phyloP scores from a whole-genome alignment of 2,888 invertebrate species.

The Archips xylosteana region DNA sequence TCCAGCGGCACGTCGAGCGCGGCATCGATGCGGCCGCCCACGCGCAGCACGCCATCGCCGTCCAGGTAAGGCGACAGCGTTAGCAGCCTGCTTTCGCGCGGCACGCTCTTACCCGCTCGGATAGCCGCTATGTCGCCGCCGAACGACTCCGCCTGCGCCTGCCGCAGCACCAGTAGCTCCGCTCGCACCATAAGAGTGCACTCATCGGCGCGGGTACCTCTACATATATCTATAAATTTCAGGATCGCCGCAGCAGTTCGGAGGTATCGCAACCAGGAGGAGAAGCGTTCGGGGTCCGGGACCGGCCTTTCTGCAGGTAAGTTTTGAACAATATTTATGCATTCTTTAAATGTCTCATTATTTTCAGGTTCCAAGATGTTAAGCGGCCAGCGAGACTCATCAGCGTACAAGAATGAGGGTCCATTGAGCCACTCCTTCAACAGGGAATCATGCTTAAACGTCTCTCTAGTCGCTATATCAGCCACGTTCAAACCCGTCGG shows the following conservation, averaged over 20 bases:
- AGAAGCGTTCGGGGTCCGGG: constrained; percentile 37
- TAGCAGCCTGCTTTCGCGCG: constrained; percentile 25
- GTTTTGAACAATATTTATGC: not conserved
- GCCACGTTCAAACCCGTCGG: constrained; percentile 1
- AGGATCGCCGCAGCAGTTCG: constrained; percentile 20
- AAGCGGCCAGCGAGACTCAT: not conserved
- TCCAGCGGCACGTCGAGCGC: constrained; percentile 23
- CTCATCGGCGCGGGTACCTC: not conserved
- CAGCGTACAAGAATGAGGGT: not conserved
- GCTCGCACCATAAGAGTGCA: constrained; percentile 11
- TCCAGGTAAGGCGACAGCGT: constrained; percentile 39
- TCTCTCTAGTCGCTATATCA: not conserved
- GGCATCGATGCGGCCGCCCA: constrained; percentile 42
- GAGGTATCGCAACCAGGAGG: constrained; percentile 37
- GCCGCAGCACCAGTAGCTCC: constrained; percentile 15
- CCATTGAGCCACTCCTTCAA: not conserved
- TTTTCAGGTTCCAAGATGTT: not conserved
- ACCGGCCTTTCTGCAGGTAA: constrained; percentile 7
- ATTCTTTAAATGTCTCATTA: too few species aligned
- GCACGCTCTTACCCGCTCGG: constrained; percentile 5
- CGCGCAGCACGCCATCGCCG: constrained; percentile 40
- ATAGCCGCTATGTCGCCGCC: not conserved
- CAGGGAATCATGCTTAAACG: not conserved
- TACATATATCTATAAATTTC: constrained; percentile 23
- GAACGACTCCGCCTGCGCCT: constrained; percentile 22